phyloP scores from a whole-genome alignment of 2,888 invertebrate genomes.

The Criorhina ranunculi region DNA sequence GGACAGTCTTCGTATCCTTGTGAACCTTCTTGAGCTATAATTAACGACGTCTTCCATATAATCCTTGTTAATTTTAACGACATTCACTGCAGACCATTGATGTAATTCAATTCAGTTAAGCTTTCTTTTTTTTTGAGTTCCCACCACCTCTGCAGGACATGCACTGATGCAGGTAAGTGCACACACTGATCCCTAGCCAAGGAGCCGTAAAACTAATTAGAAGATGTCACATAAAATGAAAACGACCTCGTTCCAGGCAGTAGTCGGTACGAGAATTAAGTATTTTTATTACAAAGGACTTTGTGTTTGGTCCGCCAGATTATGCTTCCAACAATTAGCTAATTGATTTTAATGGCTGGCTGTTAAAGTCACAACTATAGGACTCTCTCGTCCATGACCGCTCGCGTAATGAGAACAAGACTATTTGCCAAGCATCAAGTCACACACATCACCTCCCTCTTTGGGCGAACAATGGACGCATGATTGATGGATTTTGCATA shows the following conservation, averaged over 20 bases:
- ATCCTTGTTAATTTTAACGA: conserved; percentile 36
- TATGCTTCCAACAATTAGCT: conserved; percentile 70
- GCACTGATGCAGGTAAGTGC: conserved; percentile 50
- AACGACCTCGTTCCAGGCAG: conserved; percentile 44
- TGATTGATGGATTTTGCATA: conserved; percentile 75
- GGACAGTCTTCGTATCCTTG: no score
- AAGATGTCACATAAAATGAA: conserved; percentile 67
- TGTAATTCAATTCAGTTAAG: conserved; percentile 48
- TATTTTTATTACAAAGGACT: conserved; percentile 18
- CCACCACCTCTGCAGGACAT: conserved; percentile 16
- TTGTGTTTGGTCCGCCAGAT: conserved; percentile 53
- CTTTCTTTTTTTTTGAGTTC: conserved; percentile 14
- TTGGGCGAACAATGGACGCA: conserved; percentile 11
- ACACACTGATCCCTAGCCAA: conserved; percentile 53
- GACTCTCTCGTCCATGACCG: conserved; percentile 23
- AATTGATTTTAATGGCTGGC: conserved; percentile 67
- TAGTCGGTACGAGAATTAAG: neutral
- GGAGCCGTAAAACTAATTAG: conserved; percentile 72
- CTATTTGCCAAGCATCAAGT: conserved; percentile 55
- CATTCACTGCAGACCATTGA: conserved; percentile 1
- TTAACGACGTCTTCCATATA: conserved; percentile 8
- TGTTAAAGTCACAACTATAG: conserved; percentile 42
- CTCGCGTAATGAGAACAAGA: conserved; percentile 51
- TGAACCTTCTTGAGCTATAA: neutral
- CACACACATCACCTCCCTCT: conserved; percentile 6